Base-by-base conservation (phyloP, 2,888 invertebrate genomes). In the Aphodius granarius region DNA sequence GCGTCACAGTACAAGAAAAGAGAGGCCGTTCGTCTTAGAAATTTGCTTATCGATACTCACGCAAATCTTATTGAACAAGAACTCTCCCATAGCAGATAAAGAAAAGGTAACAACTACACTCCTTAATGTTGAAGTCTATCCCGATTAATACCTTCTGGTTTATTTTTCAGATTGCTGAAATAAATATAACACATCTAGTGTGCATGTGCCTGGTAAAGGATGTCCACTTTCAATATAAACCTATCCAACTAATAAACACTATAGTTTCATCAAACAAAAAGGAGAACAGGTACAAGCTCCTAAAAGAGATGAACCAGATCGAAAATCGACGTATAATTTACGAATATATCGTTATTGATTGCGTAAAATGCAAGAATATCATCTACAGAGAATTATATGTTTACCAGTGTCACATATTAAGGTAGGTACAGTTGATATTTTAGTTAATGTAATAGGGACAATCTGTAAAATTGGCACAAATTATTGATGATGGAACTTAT, bases 391-490 rank as follows among this genome's bases (percentile, higher is more conserved):
- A 86, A 78, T 77, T 87, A 15, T 86, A 85, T 75, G 82, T 86
- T 66, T 82, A 84, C 76, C 86, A 87, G 77, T 85, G 86, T 0
- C 83, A 83, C 73, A 78, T 86, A 22, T 78, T 87, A 62, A 86
- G 85, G 85, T 86, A 84, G 80, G 63, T 19, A 6, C 17, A 72
- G 18, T 4, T n/a, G n/a, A n/a, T n/a, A n/a, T n/a, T n/a, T n/a
- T n/a, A n/a, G n/a, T n/a, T n/a, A n/a, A n/a, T n/a, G n/a, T n/a
- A n/a, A n/a, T n/a, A n/a, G n/a, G n/a, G n/a, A n/a, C n/a, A n/a
- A n/a, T n/a, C n/a, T n/a, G n/a, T n/a, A n/a, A n/a, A n/a, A n/a
- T n/a, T n/a, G n/a, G n/a, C n/a, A n/a, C n/a, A n/a, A n/a, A n/a
- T n/a, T n/a, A n/a, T n/a, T n/a, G n/a, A n/a, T n/a, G n/a, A n/a